Evolutionary conservation across 2,888 invertebrate genomes (phyloP).

Genomic region (Laspeyria flexula): DNA sequence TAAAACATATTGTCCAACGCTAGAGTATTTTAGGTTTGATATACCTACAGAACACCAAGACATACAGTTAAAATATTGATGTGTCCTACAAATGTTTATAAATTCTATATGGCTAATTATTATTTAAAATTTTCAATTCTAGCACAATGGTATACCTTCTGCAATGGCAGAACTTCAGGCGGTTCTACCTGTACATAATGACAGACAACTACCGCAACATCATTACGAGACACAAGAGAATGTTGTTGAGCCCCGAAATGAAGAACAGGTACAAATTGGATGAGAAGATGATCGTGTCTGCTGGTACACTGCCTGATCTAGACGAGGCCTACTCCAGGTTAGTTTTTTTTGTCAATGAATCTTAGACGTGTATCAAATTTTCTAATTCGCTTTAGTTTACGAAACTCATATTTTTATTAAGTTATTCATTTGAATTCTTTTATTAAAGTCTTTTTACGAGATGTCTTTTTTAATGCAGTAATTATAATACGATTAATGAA

Average conservation of each 20-base stretch:
- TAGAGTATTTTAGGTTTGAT: too few relatives aligned
- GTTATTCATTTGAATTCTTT: too few relatives aligned
- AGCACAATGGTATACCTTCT: slow-evolving; percentile 93
- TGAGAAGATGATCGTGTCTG: slow-evolving; percentile 93
- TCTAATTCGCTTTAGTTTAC: too few relatives aligned
- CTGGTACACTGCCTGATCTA: slow-evolving; percentile 94
- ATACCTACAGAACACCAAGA: too few relatives aligned
- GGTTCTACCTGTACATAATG: slow-evolving; percentile 96
- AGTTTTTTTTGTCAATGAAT: slow-evolving; percentile 1
- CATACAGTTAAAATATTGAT: too few relatives aligned
- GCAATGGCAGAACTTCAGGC: slow-evolving; percentile 95
- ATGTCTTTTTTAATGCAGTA: too few relatives aligned
- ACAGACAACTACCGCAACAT: slow-evolving; percentile 96
- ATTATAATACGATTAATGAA: too few relatives aligned
- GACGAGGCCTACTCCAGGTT: slow-evolving; percentile 95
- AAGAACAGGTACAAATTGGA: slow-evolving; percentile 89
- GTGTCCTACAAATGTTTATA: neutral
- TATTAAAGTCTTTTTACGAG: too few relatives aligned
- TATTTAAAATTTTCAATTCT: neutral
- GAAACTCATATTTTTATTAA: too few relatives aligned
- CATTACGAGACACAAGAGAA: slow-evolving; percentile 93
- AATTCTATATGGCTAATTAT: neutral
- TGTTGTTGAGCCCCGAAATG: slow-evolving; percentile 90
- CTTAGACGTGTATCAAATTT: too few relatives aligned
- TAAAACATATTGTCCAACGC: too few relatives aligned